Conservation (phyloP, 2,888 invertebrate genomes). For the Acronicta alni region DNA sequence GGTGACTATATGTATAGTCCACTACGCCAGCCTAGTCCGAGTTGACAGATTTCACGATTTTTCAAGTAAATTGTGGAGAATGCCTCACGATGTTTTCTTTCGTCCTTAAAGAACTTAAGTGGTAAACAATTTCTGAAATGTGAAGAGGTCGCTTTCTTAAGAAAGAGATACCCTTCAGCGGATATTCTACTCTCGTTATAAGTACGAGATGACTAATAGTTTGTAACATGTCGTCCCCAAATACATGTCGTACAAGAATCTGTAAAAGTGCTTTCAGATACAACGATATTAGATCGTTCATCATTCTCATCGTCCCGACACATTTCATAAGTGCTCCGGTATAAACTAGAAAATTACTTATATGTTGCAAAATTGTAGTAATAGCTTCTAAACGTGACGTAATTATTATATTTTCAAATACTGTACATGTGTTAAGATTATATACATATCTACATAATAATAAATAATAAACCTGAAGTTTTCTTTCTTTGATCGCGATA, state of each 20-base stretch:
- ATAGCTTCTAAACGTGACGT: background rate
- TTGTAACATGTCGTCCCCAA: conserved; percentile 20
- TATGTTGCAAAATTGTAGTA: background rate
- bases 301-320: conserved; percentile 34
- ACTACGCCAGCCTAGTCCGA: no score
- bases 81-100: no score
- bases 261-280: conserved; percentile 39
- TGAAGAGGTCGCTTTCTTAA: background rate
- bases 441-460: no score
- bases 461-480: no score
- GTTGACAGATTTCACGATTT: no score
- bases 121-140: background rate
- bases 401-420: background rate
- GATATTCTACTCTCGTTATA: background rate
- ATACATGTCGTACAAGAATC: conserved; percentile 19
- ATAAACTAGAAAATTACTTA: background rate
- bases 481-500: no score
- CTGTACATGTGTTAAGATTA: no score
- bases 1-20: no score
- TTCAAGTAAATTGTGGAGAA: no score
- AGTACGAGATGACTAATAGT: conserved; percentile 10
- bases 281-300: conserved; percentile 35
- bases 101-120: no score
- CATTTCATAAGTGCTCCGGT: conserved; percentile 26
- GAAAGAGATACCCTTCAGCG: background rate